Percentiles rank a stretch among this genome's conserved stretches.
phyloP scores from a whole-genome alignment of 1,140 invertebrate species.

The Theocolax elegans region DNA sequence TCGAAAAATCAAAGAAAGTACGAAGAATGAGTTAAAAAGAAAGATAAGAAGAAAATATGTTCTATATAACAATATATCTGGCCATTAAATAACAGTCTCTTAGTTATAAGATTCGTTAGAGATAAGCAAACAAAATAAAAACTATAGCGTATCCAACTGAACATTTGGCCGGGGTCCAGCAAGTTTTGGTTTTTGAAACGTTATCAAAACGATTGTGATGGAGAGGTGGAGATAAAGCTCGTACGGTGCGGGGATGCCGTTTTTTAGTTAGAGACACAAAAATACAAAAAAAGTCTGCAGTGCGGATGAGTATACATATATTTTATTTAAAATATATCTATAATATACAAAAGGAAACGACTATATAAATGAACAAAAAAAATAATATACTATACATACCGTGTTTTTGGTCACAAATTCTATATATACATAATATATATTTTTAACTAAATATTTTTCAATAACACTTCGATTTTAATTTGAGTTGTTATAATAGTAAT shows the following conservation, averaged over 20 bases:
- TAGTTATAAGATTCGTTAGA: conserved; percentile 13
- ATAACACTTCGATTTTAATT: too few species aligned
- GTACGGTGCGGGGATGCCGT: conserved; percentile 11
- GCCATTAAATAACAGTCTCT: conserved; percentile 16
- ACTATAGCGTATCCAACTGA: conserved; percentile 1
- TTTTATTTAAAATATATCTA: conserved; percentile 23
- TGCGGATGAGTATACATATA: conserved; percentile 26
- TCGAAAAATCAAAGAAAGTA: conserved; percentile 37
- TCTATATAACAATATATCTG: conserved; percentile 16
- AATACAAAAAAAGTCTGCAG: conserved; percentile 22
- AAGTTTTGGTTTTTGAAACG: conserved; percentile 38
- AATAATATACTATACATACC: conserved; percentile 5
- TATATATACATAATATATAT: conserved; percentile 27
- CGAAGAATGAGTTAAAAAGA: neutral
- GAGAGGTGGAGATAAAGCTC: neutral
- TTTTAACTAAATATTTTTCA: conserved; percentile 27
- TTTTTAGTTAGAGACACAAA: too few species aligned
- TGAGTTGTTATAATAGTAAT: too few species aligned
- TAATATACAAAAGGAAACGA: neutral
- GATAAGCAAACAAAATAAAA: neutral
- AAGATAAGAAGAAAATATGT: neutral
- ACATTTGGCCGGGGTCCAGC: neutral
- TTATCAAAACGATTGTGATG: neutral
- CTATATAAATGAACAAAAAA: conserved; percentile 1
- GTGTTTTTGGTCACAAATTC: too few species aligned